Evolutionary conservation across 2,113 vertebrate species (phyloP).

Genomic region (Micronycteris hirsuta): DNA sequence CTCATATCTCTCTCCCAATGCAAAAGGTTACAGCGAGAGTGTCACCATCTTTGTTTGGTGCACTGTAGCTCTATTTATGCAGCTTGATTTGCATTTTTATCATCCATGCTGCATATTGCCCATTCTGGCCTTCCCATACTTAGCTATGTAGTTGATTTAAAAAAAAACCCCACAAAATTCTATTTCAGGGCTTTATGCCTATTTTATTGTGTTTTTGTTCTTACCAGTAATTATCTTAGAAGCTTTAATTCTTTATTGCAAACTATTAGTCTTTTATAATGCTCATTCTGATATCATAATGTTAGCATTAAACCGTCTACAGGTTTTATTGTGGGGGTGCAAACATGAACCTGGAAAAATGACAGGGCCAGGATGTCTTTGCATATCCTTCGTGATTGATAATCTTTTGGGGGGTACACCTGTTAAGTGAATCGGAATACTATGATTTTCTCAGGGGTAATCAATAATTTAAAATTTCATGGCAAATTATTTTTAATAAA

Average conservation of each 20-base stretch:
- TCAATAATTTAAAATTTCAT: background rate
- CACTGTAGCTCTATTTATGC: background rate
- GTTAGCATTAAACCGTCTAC: background rate
- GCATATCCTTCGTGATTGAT: background rate
- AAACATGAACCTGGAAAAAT: background rate
- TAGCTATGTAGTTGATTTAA: background rate
- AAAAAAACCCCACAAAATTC: background rate
- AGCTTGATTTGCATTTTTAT: background rate
- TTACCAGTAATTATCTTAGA: background rate
- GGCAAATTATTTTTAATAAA: background rate
- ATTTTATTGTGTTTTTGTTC: background rate
- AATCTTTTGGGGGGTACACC: background rate
- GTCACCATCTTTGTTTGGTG: background rate
- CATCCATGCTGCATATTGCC: background rate
- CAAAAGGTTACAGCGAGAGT: background rate
- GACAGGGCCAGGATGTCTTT: background rate
- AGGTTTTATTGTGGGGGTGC: background rate
- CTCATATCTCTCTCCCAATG: background rate
- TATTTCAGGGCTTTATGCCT: background rate
- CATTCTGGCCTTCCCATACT: background rate
- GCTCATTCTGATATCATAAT: background rate
- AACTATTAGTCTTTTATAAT: background rate
- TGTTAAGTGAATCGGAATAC: background rate
- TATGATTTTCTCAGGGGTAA: background rate
- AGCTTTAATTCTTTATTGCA: background rate